Evolutionary conservation across 2,888 invertebrate species (phyloP), one percentile per base, ranked within the genome.

Genomic region (Metellina segmentata): DNA sequence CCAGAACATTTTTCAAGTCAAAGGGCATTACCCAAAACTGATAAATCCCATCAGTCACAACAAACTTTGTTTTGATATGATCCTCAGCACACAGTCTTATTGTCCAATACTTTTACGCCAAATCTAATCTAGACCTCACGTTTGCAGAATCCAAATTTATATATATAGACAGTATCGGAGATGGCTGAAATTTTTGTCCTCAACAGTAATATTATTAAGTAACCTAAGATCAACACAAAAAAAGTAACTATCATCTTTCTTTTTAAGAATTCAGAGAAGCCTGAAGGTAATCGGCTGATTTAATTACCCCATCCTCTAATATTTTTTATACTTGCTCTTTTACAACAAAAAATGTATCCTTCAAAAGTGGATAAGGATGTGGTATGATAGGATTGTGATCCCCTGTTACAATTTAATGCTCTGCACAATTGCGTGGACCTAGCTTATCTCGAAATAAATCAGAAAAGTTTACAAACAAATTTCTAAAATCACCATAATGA

Each of bases 1-100:
- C 78, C 8, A 52, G 78, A 13, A 52, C 78, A 16, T 78, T 78
- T 7, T n/a, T 51, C 6, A 78, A 16, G 1, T 52, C 78, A 52
- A 78, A 51, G 7, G 78, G 52, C 78, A 51, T 78, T 9, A 78
- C 78, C 48, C 52, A 4, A 78, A n/a, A 78, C 7, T n/a, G 19
- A 19, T 16, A 51, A 6, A 52, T 49, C 13, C 78, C 78, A 51
- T 51, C 13, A 0, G 51, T 16, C 0, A n/a, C 49, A 7, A 78
- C n/a, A 6, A 78, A 78, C 7, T 52, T 19, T 2, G 78, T 78
- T 49, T 78, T 78, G n/a, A 9, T n/a, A 48, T 48, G 49, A 51
- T 78, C 78, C 16, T 49, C 78, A 1, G 19, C 51, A 51, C 16
- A 52, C 8, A 78, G 52, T 16, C 19, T 16, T 19, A 78, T 78